Conservation (phyloP, 2,113 vertebrate genomes). For the Mus pahari region DNA sequence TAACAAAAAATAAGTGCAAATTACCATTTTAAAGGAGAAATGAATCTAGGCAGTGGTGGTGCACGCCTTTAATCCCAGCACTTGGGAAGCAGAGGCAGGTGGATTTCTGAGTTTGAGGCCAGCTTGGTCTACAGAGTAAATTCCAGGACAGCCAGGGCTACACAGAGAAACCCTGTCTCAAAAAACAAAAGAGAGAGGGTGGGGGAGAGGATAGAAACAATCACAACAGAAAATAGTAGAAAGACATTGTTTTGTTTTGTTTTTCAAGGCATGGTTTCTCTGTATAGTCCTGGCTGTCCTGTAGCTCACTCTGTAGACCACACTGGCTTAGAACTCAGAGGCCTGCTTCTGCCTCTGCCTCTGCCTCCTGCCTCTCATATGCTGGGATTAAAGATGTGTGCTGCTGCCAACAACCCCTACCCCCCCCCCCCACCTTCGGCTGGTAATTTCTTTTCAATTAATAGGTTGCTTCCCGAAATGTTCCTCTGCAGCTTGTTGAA, state of each 20-base stretch:
- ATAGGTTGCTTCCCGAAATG: slow-evolving; percentile 81
- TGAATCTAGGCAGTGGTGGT: background rate
- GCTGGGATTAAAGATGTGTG: background rate
- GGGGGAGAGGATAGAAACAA: background rate
- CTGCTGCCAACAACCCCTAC: background rate
- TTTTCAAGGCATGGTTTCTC: background rate
- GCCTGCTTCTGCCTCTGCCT: background rate
- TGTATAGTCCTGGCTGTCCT: background rate
- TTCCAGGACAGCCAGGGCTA: too few relatives aligned
- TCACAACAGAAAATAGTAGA: slow-evolving; percentile 69
- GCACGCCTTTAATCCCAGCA: too few relatives aligned
- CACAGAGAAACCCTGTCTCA: too few relatives aligned
- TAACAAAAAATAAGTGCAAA: slow-evolving; percentile 26
- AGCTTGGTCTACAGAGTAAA: too few relatives aligned
- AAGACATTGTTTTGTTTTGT: slow-evolving; percentile 24
- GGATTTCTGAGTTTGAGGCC: too few relatives aligned
- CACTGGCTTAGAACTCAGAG: background rate
- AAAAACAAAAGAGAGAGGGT: too few relatives aligned
- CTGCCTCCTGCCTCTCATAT: background rate
- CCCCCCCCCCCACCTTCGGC: background rate
- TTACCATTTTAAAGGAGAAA: slow-evolving; percentile 76
- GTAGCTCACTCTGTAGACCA: background rate
- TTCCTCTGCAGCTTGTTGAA: slow-evolving; percentile 84
- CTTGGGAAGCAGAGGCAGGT: too few relatives aligned
- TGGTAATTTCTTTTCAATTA: slow-evolving; percentile 71